Evolutionary conservation across 2,888 invertebrate genomes (phyloP).

Genomic region (Copidosoma aretas): DNA sequence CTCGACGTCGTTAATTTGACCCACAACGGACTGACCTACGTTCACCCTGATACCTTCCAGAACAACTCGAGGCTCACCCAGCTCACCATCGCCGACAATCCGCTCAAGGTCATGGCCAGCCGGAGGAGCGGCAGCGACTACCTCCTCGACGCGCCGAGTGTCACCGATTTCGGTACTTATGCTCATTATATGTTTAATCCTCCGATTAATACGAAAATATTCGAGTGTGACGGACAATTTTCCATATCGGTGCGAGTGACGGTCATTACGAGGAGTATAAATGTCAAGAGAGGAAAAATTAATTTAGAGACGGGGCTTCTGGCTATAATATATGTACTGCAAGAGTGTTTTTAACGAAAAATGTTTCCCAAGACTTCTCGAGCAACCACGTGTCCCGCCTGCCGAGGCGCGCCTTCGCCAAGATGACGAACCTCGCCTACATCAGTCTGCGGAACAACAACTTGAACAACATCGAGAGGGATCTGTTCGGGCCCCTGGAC

Average conservation of each 20-base stretch:
- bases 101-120: constrained; percentile 63
- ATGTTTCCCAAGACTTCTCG: constrained; percentile 66
- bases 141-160: constrained; percentile 68
- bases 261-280: too few species aligned
- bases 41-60: constrained; percentile 76
- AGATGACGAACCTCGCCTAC: constrained; percentile 72
- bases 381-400: constrained; percentile 73
- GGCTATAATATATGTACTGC: too few species aligned
- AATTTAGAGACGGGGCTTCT: too few species aligned
- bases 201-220: too few species aligned
- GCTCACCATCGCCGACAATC: constrained; percentile 73
- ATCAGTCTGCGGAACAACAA: constrained; percentile 75
- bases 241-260: too few species aligned
- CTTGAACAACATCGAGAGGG: constrained; percentile 68
- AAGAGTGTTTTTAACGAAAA: too few species aligned
- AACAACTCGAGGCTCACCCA: constrained; percentile 71
- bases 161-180: constrained; percentile 68
- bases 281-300: too few species aligned
- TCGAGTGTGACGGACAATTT: too few species aligned
- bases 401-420: constrained; percentile 70
- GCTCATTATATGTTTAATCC: too few species aligned
- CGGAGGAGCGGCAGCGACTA: constrained; percentile 61
- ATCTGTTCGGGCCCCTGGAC: constrained; percentile 69
- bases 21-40: constrained; percentile 70
- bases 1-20: constrained; percentile 75